Evolutionary conservation across 2,888 invertebrate genomes (phyloP).

Genomic region (Hirtodrosophila histrioides): DNA sequence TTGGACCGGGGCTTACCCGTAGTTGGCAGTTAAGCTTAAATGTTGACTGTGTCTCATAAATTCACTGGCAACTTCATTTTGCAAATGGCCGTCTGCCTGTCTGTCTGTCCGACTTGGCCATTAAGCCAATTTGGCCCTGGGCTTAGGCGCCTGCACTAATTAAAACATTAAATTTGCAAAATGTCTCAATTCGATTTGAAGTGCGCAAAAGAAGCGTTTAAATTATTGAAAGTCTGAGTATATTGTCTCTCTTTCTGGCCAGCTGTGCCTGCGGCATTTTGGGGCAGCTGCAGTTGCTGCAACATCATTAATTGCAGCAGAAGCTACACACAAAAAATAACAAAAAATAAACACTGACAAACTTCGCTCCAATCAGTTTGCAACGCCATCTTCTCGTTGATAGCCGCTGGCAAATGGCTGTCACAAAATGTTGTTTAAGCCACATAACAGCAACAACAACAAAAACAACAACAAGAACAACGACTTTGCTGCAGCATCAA

Average conservation of each 20-base stretch:
- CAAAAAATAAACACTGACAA: constrained; percentile 31
- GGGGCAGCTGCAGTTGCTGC: constrained; percentile 23
- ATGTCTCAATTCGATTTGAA: constrained; percentile 36
- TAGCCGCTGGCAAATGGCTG: constrained; percentile 46
- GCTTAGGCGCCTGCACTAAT: constrained; percentile 45
- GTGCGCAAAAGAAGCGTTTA: constrained; percentile 2
- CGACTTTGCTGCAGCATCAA: constrained; percentile 53
- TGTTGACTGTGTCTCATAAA: constrained; percentile 50
- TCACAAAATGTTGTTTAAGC: constrained; percentile 48
- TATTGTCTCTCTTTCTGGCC: constrained; percentile 32
- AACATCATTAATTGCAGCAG: constrained; percentile 58
- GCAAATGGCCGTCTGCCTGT: constrained; percentile 14
- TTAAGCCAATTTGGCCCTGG: constrained; percentile 14
- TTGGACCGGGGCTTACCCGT: constrained; percentile 5
- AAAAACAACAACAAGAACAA: constrained; percentile 10
- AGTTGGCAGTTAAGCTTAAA: constrained; percentile 46
- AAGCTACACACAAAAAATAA: constrained; percentile 4
- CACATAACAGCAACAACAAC: constrained; percentile 20
- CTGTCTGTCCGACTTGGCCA: constrained; percentile 4
- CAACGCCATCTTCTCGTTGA: constrained; percentile 32
- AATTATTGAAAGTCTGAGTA: constrained; percentile 7
- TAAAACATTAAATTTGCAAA: constrained; percentile 60
- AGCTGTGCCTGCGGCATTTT: constrained; percentile 38
- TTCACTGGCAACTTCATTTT: constrained; percentile 34
- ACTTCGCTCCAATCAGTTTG: constrained; percentile 44